Base-by-base conservation (phyloP, 2,797 vertebrate species). In the Threskiornis aethiopicus region DNA sequence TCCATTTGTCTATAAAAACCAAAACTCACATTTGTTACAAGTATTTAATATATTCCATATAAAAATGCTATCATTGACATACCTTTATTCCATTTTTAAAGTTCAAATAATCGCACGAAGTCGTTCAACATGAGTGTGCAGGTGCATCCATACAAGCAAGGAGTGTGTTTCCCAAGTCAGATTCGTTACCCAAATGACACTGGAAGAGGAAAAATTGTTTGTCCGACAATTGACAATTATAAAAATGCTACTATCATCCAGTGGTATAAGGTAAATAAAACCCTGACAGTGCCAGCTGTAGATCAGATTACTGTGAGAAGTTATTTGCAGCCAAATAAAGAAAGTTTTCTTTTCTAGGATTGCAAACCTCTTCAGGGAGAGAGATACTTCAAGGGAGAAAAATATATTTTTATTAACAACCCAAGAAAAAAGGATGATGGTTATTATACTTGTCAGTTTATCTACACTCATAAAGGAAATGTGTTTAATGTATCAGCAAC, bases 381-480 rank as follows among this genome's bases (percentile, higher is more conserved):
- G 65, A 97, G 89, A 64, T 98, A 96, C 39, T 54, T 49, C 26
- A 35, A 8, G 8, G 2, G n/a, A 26, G 10, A 57, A 20, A 14
- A 13, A 4, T 1, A 7, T 1, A 12, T 98, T 37, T 42, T 31
- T 90, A 51, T 98, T 61, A 0, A 24, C 0, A 19, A 89, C 3
- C 58, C 89, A 26, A 31, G 10, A 49, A 67, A 76, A 66, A n/a
- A 80, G 2, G 61, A 98, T 3, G 54, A 96, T 59, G 98, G 97
- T 62, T 84, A 97, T 81, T 99, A 98, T 72, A 98, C 97, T 16
- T 99, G 98, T 44, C 46, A 62, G 4, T 98, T 98, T 76, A 97
- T 82, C 80, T 99, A 98, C 94, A 88, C 8, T 8, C 85, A 98
- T 88, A 96, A 96, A 75, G 35, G 96, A 55, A 96, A 42, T 3